Base-by-base conservation (phyloP, 2,113 vertebrate genomes). In the Microtus ochrogaster region DNA sequence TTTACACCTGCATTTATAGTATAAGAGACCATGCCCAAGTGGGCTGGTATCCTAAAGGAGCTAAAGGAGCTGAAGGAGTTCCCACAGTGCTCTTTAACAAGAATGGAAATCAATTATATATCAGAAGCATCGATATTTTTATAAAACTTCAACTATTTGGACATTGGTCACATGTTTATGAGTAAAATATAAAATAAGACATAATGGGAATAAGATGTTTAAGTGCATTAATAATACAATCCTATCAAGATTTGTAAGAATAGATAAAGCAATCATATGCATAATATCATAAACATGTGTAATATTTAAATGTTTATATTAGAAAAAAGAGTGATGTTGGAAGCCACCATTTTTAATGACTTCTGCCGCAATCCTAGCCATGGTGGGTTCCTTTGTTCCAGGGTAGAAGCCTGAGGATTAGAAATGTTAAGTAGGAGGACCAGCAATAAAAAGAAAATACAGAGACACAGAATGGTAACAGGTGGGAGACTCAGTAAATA, bases 201-300 rank as follows among this genome's bases (percentile, higher is more conserved):
- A 73, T 81, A 92, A 91, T 81, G 28, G 14, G 94, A 94, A 94
- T 88, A 55, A 92, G 79, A 30, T 88, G 39, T 72, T 95, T 94
- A 19, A 90, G 7, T 63, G 13, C 74, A 94, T 83, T 90, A 47
- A 84, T 86, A 92, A 58, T 84, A 22, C 85, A 89, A 91, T 79
- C 14, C 65, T 26, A n/a, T 74, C 22, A 96, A 87, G 63, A 95
- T 88, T 65, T 65, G 2, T 84, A 72, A 94, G 24, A 68, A 22
- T 3, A 89, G 12, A 41, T 89, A 22, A 61, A 39, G 14, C 24
- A 61, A 39, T 61, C 39, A 41, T 22, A 82, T 16, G 39, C 16
- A 17, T 61, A 61, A 73, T 73, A 19, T 65, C 4, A 44, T 44
- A 65, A 84, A 65, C 66, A 63, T 66, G 47, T 11, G 2, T 47